Evolutionary conservation across 2,888 invertebrate species (phyloP).

Genomic region (Willowsia nigromaculata): DNA sequence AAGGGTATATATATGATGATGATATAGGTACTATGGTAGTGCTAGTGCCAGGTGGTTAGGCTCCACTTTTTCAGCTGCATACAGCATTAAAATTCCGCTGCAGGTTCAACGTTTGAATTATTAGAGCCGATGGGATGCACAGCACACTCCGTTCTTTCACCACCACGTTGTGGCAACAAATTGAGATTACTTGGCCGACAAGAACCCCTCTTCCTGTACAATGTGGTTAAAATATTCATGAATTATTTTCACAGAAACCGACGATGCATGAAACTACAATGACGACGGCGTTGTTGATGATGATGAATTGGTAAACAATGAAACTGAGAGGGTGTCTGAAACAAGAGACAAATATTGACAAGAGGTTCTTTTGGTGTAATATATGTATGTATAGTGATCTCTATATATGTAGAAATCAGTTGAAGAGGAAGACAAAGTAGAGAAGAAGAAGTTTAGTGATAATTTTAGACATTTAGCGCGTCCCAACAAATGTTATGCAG

Average conservation of each 20-base stretch:
- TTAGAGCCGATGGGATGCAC: conserved; percentile 43
- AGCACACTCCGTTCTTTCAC: conserved; percentile 34
- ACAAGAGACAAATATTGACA: conserved; percentile 26
- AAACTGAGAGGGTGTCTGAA: conserved; percentile 13
- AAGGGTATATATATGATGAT: not conserved
- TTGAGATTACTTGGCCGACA: conserved; percentile 21
- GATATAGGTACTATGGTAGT: conserved; percentile 54
- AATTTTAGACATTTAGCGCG: not conserved
- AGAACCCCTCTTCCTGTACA: conserved; percentile 39
- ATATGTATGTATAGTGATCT: not conserved
- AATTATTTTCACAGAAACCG: conserved; percentile 35
- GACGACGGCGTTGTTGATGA: conserved; percentile 14
- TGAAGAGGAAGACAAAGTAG: conserved; percentile 31
- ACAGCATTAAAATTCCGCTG: conserved; percentile 41
- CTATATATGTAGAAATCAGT: conserved; percentile 5
- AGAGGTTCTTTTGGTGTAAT: not conserved
- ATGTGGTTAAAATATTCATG: conserved; percentile 62
- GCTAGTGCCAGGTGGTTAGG: conserved; percentile 31
- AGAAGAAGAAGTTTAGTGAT: not conserved
- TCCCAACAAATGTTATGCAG: not conserved
- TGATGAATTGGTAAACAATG: conserved; percentile 28
- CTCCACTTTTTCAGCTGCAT: conserved; percentile 31
- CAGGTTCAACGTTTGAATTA: conserved; percentile 57
- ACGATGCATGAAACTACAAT: conserved; percentile 31
- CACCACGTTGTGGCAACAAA: conserved; percentile 21